Conservation (phyloP, 2,888 invertebrate genomes). For the Halocaridina rubra region DNA sequence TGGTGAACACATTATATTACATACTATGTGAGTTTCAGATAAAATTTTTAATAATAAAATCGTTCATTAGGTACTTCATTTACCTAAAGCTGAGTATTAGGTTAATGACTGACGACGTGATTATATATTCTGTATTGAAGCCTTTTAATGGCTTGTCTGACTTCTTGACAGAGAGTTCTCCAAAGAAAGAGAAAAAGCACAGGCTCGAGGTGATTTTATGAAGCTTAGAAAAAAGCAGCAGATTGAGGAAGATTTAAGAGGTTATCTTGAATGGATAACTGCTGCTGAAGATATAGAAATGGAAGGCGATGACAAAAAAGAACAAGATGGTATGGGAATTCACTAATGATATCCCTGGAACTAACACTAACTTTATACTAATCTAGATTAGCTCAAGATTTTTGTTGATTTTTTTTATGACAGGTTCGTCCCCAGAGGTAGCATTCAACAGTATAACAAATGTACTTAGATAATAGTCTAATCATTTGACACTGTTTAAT, state of each 20-base stretch:
- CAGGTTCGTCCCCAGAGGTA: no score
- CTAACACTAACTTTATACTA: background rate
- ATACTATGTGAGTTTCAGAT: no score
- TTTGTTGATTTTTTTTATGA: no score
- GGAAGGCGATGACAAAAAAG: conserved; percentile 62
- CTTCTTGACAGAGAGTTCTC: conserved; percentile 72
- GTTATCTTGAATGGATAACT: conserved; percentile 76
- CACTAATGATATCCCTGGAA: background rate
- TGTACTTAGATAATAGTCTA: no score
- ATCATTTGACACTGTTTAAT: no score
- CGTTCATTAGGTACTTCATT: no score
- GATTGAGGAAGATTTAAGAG: conserved; percentile 74
- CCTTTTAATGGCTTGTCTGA: conserved; percentile 4
- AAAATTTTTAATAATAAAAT: no score
- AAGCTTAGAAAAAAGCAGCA: conserved; percentile 75
- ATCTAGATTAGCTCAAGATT: background rate
- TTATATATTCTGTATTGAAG: no score
- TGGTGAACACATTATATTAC: no score
- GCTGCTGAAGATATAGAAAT: conserved; percentile 73
- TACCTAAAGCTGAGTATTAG: no score
- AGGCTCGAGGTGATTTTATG: conserved; percentile 74
- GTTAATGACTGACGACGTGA: no score
- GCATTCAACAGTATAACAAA: no score
- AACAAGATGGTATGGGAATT: conserved; percentile 57
- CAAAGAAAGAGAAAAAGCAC: conserved; percentile 76